Base-by-base conservation (phyloP, 2,888 invertebrate genomes). In the Brenthis hecate region DNA sequence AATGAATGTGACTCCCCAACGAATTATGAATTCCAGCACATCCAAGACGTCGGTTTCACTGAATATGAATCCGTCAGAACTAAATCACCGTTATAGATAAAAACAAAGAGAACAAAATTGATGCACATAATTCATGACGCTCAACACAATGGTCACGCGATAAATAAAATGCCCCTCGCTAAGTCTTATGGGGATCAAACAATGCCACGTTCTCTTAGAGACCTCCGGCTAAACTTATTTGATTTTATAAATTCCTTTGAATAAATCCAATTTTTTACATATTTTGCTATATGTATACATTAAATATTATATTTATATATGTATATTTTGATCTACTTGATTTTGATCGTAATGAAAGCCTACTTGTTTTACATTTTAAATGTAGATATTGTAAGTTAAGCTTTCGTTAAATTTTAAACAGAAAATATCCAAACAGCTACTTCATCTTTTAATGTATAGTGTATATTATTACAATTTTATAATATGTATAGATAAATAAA, bases 111-210 rank as follows among this genome's bases (percentile, higher is more conserved):
- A 75, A 79, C 76, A 79, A 81, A 84, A 83, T 83, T 74, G 79
- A 90, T 90, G 91, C 85, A 86, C 89, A 90, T 91, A 86, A 91
- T 89, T 91, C 87, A 90, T 88, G 80, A 78, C 75, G 73, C 71
- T 76, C 72, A 77, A 81, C 75, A 78, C 74, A 77, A 75, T 77
- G 76, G 78, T 72, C 76, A 77, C 72, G 76, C 72, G 75, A 76
- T 75, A 76, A 76, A 76, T 78, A 78, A 77, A 76, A 78, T 73
- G 73, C 74, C 81, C 82, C 81, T 76, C 72, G 73, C 76, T 74
- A 73, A 80, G 74, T 81, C 80, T 78, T 80, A 80, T 81, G 80
- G 83, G 81, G 82, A 74, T 75, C 75, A 77, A 81, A 90, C 88
- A 90, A 89, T 86, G 81, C 78, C 70, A 72, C 80, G 83, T 82